phyloP scores from a whole-genome alignment of 2,797 vertebrate species.

The Helicolenus hilgendorfi region DNA sequence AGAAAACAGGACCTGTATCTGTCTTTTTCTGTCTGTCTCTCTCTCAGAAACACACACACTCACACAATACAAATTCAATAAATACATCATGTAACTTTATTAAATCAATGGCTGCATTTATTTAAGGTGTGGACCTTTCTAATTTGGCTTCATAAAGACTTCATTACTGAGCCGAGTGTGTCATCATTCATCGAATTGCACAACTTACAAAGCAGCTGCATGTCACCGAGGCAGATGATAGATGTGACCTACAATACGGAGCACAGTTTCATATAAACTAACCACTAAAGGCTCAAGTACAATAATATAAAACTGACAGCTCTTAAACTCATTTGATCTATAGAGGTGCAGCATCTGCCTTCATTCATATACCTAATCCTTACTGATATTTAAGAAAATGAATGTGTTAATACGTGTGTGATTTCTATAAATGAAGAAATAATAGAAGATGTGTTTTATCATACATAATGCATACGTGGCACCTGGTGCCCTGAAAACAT shows the following conservation, averaged over 20 bases:
- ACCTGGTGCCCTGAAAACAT: neutral
- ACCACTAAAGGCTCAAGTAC: conserved; percentile 31
- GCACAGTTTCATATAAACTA: conserved; percentile 20
- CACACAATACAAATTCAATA: neutral
- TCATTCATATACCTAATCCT: neutral
- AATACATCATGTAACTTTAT: conserved; percentile 1
- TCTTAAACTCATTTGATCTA: conserved; percentile 25
- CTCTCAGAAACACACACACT: neutral
- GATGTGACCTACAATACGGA: neutral
- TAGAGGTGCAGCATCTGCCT: conserved; percentile 7
- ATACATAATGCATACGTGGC: neutral
- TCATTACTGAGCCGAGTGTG: neutral
- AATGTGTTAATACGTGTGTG: neutral
- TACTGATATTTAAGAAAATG: neutral
- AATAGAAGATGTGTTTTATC: neutral
- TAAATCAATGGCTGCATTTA: conserved; percentile 8
- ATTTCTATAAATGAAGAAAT: neutral
- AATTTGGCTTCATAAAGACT: conserved; percentile 19
- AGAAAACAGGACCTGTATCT: neutral
- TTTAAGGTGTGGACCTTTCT: conserved; percentile 13
- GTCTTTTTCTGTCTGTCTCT: neutral
- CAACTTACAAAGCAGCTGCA: conserved; percentile 21
- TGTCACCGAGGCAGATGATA: conserved; percentile 1
- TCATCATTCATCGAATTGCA: neutral
- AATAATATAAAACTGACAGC: conserved; percentile 35